Conservation (phyloP, 1,140 invertebrate genomes). For the Holotrichia oblita region DNA sequence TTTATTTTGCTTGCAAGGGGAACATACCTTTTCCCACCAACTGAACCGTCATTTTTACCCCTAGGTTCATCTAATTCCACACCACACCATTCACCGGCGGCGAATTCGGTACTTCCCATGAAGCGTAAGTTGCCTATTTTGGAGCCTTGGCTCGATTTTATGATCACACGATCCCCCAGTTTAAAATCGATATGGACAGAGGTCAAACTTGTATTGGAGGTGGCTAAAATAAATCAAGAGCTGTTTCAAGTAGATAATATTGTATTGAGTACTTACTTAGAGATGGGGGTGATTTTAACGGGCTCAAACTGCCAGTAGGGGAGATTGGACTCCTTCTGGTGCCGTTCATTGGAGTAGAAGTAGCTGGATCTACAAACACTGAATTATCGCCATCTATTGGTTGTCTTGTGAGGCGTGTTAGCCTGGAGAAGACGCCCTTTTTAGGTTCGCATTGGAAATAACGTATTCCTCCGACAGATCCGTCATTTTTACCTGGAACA, state of each 20-base stretch:
- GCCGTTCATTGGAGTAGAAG: slow-evolving; percentile 50
- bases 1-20: background rate
- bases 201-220: slow-evolving; percentile 69
- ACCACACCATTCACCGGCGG: slow-evolving; percentile 92
- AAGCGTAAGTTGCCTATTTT: slow-evolving; percentile 89
- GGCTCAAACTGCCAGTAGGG: slow-evolving; percentile 64
- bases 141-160: slow-evolving; percentile 84
- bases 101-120: slow-evolving; percentile 88
- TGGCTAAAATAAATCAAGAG: slow-evolving; percentile 64
- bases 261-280: slow-evolving; percentile 56
- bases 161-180: slow-evolving; percentile 91
- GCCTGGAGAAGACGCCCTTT: slow-evolving; percentile 91
- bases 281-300: slow-evolving; percentile 60
- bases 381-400: slow-evolving; percentile 67
- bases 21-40: slow-evolving; percentile 83
- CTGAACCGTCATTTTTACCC: slow-evolving; percentile 96
- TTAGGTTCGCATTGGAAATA: slow-evolving; percentile 96
- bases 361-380: slow-evolving; percentile 45
- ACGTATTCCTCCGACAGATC: slow-evolving; percentile 88
- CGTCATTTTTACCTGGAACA: slow-evolving; percentile 92
- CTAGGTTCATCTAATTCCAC: slow-evolving; percentile 92
- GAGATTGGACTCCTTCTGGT: slow-evolving; percentile 57
- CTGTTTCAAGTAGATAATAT: background rate
- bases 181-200: slow-evolving; percentile 71
- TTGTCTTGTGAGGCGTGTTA: slow-evolving; percentile 83